These are phyloP conservation scores for Drosophila pseudoobscura DNA, from an alignment of 1,140 invertebrate genomes.

Conservation along the genomic window DNA sequence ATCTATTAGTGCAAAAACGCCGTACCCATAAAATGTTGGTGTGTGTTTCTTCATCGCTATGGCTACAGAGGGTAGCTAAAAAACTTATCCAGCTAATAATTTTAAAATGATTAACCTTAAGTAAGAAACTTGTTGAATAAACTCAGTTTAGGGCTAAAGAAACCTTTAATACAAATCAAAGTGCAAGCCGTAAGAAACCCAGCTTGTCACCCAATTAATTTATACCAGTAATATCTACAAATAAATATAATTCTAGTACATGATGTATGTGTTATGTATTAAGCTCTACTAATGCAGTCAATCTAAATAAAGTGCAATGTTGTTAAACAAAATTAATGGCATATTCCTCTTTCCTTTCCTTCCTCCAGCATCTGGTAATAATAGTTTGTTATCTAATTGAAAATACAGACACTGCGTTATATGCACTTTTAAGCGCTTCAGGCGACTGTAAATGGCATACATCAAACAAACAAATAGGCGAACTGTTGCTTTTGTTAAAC, in stretches of 20 bases:
- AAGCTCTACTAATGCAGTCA: conserved; percentile 73
- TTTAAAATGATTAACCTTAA: conserved; percentile 37
- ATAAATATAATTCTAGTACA: too few species aligned
- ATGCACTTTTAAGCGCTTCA: conserved; percentile 5
- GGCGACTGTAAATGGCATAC: conserved; percentile 46
- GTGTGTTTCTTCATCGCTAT: conserved; percentile 25
- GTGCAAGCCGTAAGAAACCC: conserved; percentile 3
- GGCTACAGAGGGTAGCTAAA: conserved; percentile 19
- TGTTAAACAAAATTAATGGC: conserved; percentile 40
- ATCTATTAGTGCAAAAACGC: conserved; percentile 26
- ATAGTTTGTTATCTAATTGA: conserved; percentile 42
- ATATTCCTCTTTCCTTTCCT: conserved; percentile 2
- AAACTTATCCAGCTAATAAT: conserved; percentile 59
- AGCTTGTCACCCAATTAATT: conserved; percentile 49
- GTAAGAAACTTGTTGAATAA: conserved; percentile 59
- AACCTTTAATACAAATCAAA: conserved; percentile 18
- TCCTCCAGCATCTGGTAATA: conserved; percentile 36
- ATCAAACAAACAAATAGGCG: conserved; percentile 44
- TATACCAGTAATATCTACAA: conserved; percentile 36
- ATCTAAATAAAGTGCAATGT: conserved; percentile 73
- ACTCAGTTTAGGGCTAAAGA: conserved; percentile 19
- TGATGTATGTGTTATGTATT: conserved; percentile 24
- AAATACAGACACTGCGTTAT: conserved; percentile 29
- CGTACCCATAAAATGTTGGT: not conserved
- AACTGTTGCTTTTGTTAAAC: conserved; percentile 61